Evolutionary conservation across 2,888 invertebrate genomes (phyloP), one percentile per base, ranked within the genome.

Genomic region (Boloria selene): DNA sequence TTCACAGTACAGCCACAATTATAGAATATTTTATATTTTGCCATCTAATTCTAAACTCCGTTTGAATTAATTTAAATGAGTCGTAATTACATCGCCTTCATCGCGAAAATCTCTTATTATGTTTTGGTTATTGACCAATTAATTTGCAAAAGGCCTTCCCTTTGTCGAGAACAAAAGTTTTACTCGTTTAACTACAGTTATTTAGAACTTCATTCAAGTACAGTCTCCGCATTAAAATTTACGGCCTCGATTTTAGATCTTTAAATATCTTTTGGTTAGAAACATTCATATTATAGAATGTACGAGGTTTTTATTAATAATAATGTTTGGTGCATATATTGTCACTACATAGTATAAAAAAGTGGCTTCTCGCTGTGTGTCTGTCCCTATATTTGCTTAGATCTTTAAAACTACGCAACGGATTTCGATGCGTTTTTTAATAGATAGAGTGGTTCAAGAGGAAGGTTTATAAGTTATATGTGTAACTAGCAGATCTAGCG

Each of bases 41-140:
- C 10, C 2, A 45, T 16, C n/a, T 47, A 49, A 31, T 31, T 17
- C 26, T 49, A 5, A 49, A 49, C 14, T 16, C 49, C 16, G 31
- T 38, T 26, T 59, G 26, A 49, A 59, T 59, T 49, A 59, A 47
- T 59, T 59, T 17, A 49, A 59, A 59, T 59, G 58, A 13, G 4
- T 49, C 58, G 31, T 59, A 59, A 47, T 59, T 49, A 49, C 31
- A 59, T 49, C 49, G 58, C 17, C 31, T 59, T 49, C 47, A 59
- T 59, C 31, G 49, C 17, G 16, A 54, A 54, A 16, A 62, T 55
- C 49, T 45, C 49, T 49, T 59, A 49, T 55, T 44, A 61, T 44
- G 22, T 47, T 63, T 55, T 55, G n/a, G 42, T 63, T 55, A 56
- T 55, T 56, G 55, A 42, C 50, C 63, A 49, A 63, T 63, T 56